A percentile compares a stretch with the other conserved stretches of the same genome.
phyloP scores from a whole-genome alignment of 1,140 invertebrate genomes.

The Hestina assimilis region DNA sequence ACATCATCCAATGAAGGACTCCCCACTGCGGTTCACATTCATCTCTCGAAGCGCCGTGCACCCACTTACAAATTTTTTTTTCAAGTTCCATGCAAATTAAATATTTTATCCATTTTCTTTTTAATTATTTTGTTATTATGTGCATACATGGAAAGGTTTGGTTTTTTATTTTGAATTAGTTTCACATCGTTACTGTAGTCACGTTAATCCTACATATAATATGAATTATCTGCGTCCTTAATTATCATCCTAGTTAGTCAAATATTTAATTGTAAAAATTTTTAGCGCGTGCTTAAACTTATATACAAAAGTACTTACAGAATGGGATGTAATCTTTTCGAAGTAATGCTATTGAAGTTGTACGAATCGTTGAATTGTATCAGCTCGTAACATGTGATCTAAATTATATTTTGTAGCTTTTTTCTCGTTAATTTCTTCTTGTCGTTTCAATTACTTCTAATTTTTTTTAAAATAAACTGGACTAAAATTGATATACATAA shows the following conservation, averaged over 20 bases:
- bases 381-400: slow-evolving; percentile 5
- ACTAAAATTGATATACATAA: no score
- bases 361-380: slow-evolving; percentile 4
- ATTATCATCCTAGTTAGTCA: no score
- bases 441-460: no score
- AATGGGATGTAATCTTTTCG: slow-evolving; percentile 14
- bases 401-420: background rate
- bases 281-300: no score
- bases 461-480: no score
- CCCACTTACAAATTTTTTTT: slow-evolving; percentile 5
- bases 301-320: no score
- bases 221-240: no score
- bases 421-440: background rate
- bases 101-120: background rate
- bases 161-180: background rate
- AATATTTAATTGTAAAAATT: no score
- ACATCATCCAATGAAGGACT: slow-evolving; percentile 35
- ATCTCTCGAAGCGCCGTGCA: slow-evolving; percentile 9
- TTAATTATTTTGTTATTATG: background rate
- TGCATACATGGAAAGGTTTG: background rate
- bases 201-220: no score
- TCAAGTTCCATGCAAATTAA: slow-evolving; percentile 9
- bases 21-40: slow-evolving; percentile 30
- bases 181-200: no score
- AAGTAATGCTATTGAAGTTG: no score